Evolutionary conservation across 1,140 invertebrate genomes (phyloP).

Genomic region (Calosoma granatense): DNA sequence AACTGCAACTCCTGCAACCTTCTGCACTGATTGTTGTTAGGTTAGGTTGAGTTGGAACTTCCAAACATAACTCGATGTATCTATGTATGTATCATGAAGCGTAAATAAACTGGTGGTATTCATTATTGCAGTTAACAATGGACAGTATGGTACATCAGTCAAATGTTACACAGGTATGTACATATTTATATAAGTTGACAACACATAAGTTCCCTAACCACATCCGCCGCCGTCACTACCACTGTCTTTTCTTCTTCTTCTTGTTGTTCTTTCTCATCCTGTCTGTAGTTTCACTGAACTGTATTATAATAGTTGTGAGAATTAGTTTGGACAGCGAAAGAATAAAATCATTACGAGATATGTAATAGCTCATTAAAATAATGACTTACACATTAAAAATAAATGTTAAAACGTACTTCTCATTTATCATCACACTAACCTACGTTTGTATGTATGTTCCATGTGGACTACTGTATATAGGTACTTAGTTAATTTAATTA

Average conservation of each 20-base stretch:
- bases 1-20: neutral
- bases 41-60: no score
- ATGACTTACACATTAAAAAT: neutral
- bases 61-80: neutral
- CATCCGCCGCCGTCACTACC: no score
- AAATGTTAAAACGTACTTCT: neutral
- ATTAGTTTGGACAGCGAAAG: neutral
- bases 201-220: neutral
- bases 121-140: neutral
- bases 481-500: neutral
- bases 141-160: constrained; percentile 3
- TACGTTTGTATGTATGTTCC: neutral
- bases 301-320: neutral
- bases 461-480: neutral
- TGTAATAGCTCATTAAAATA: neutral
- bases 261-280: no score
- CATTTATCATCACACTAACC: neutral
- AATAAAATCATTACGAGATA: neutral
- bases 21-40: neutral
- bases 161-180: neutral
- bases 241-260: no score
- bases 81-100: neutral
- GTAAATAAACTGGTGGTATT: neutral
- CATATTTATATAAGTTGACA: neutral
- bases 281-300: no score